Evolutionary conservation across 1,140 invertebrate genomes (phyloP), one percentile per base, ranked within the genome.

Genomic region (Diachasmimorpha longicaudata): DNA sequence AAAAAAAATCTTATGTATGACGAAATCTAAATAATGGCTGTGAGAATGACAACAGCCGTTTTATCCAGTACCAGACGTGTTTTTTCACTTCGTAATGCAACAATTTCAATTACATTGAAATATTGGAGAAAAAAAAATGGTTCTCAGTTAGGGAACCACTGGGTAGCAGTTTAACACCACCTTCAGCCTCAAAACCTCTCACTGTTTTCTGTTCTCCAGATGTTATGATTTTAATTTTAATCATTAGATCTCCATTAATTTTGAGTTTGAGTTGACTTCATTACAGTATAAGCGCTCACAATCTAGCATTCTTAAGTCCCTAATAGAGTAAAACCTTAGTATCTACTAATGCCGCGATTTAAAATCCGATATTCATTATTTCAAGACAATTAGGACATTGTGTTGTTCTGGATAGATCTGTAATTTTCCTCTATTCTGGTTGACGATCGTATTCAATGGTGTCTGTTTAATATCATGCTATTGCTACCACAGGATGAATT

Each of bases 31-130:
- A 52, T 25, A 63, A 11, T n/a, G 23, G 9, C 52, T 42, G 55
- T 69, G 16, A n/a, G n/a, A 8, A 16, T 16, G 67, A 39, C 79
- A 66, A 58, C 69, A 76, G 73, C 52, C 81, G 80, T 82, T 85
- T 86, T 85, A 86, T 84, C 83, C 84, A 85, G 84, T 82, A 80
- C 76, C 79, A 79, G 81, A 81, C 77, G 79, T 44, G 52, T 74
- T 44, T 16, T 5, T 23, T 70, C n/a, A 58, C n/a, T 48, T 52
- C 58, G 8, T 21, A 58, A 58, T 19, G n/a, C 23, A 25, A 23
- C 3, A 13, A n/a, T n/a, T n/a, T n/a, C n/a, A 63, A 63, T 25
- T 4, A 70, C 68, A 44, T 63, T 63, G 14, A 52, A n/a, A 52
- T 52, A 2, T 63, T 14, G 23, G 21, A 63, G 6, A 31, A 63